phyloP scores from a whole-genome alignment of 2,797 vertebrate species.

The Spatula versicolor region DNA sequence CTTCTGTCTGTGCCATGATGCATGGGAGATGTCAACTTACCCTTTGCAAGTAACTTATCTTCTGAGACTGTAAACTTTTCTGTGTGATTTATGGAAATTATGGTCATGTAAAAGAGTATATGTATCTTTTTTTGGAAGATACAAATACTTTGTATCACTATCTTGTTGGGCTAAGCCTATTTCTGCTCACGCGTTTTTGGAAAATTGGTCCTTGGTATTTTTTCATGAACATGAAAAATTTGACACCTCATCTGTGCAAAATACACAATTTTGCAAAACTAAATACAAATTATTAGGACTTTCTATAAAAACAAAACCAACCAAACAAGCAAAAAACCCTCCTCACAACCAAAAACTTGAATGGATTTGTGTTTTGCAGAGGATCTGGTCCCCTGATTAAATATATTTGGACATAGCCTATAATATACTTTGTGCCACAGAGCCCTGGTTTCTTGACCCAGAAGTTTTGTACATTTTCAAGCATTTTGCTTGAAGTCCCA shows the following conservation, averaged over 20 bases:
- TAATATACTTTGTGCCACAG: neutral
- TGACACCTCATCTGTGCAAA: neutral
- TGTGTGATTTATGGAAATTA: neutral
- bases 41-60: neutral
- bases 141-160: neutral
- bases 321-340: too few species aligned
- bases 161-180: neutral
- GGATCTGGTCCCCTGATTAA: neutral
- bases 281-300: neutral
- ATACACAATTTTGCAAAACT: neutral
- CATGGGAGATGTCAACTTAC: neutral
- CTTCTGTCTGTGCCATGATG: neutral
- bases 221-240: neutral
- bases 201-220: neutral
- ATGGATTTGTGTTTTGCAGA: neutral
- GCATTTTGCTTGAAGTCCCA: neutral
- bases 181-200: accelerated
- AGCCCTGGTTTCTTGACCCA: neutral
- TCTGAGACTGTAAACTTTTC: neutral
- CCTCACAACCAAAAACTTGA: neutral
- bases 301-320: neutral
- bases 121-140: neutral
- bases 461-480: neutral
- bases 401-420: neutral
- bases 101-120: neutral